A percentile compares a stretch with the other conserved stretches of the same genome.
phyloP scores from a whole-genome alignment of 2,888 invertebrate species.

The Apoda limacodes region DNA sequence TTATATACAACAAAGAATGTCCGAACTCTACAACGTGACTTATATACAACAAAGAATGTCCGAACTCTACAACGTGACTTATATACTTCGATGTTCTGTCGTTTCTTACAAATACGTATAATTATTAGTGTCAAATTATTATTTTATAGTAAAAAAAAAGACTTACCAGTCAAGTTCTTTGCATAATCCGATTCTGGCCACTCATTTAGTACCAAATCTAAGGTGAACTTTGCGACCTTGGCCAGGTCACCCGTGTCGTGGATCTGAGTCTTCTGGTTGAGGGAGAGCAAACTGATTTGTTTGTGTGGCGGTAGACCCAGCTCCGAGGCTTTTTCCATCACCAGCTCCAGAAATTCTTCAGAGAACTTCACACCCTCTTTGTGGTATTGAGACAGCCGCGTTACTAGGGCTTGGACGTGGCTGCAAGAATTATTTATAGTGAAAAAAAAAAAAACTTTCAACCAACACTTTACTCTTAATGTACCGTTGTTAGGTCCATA shows the following conservation, averaged over 20 bases:
- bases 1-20: too few relatives aligned
- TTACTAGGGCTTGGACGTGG: constrained; percentile 31
- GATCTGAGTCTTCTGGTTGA: constrained; percentile 26
- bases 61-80: too few relatives aligned
- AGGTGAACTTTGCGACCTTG: constrained; percentile 34
- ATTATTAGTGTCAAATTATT: not conserved
- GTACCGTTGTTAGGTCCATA: too few relatives aligned
- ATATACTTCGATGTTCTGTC: not conserved
- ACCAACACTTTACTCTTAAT: too few relatives aligned
- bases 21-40: too few relatives aligned
- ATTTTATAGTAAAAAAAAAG: not conserved
- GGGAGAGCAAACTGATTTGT: constrained; percentile 36
- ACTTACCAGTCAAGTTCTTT: constrained; percentile 31
- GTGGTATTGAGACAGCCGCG: constrained; percentile 36
- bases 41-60: too few relatives aligned
- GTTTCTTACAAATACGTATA: not conserved
- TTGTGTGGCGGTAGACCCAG: constrained; percentile 36
- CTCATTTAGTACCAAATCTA: constrained; percentile 35
- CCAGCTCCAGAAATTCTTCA: constrained; percentile 30
- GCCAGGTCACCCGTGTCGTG: constrained; percentile 28
- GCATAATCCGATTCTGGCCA: constrained; percentile 32
- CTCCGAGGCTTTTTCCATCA: constrained; percentile 25
- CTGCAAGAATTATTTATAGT: too few relatives aligned
- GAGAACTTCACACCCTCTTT: constrained; percentile 39
- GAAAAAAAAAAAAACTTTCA: too few relatives aligned